Conservation (phyloP, 2,888 invertebrate species). For the Anthophora plumipes region DNA sequence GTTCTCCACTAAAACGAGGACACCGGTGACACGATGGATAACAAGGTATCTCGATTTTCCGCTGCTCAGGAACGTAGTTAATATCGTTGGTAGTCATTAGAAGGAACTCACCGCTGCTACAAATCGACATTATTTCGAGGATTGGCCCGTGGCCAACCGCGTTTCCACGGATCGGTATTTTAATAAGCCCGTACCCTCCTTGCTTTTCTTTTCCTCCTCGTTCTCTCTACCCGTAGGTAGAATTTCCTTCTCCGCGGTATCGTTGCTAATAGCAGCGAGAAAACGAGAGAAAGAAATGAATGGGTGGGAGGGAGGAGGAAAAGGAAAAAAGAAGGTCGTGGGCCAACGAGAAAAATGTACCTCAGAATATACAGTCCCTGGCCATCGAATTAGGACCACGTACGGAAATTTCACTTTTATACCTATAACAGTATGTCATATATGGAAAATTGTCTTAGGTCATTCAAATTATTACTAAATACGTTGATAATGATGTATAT, state of each 20-base stretch:
- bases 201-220: background rate
- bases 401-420: too few relatives aligned
- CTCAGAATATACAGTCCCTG: too few relatives aligned
- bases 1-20: background rate
- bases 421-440: too few relatives aligned
- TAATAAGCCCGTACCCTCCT: conserved; percentile 63
- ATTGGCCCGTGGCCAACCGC: conserved; percentile 66
- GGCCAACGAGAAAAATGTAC: conserved; percentile 6
- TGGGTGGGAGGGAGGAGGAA: background rate
- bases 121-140: conserved; percentile 72
- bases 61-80: conserved; percentile 47
- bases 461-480: too few relatives aligned
- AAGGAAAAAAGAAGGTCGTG: conserved; percentile 10
- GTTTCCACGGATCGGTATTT: conserved; percentile 72
- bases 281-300: background rate
- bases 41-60: conserved; percentile 39
- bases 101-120: conserved; percentile 34
- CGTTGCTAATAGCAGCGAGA: conserved; percentile 8
- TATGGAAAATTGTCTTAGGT: too few relatives aligned
- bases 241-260: background rate
- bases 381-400: too few relatives aligned
- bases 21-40: conserved; percentile 6
- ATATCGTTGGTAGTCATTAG: conserved; percentile 45
- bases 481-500: too few relatives aligned
- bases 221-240: background rate